phyloP scores from a whole-genome alignment of 2,113 vertebrate species.

The Alethe diademata region DNA sequence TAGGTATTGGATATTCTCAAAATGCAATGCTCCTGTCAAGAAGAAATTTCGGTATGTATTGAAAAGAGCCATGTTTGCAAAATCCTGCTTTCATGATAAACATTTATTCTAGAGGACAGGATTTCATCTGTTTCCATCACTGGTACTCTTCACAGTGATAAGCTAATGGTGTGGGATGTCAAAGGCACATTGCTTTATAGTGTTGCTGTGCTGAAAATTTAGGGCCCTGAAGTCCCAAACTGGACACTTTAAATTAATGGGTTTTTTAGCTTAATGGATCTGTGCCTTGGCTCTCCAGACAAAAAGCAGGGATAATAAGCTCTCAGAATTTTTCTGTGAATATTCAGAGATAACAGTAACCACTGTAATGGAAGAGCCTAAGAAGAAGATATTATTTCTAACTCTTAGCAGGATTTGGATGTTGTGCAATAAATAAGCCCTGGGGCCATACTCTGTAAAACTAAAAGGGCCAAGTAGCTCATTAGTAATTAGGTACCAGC shows the following conservation, averaged over 20 bases:
- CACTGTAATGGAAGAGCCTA: not conserved
- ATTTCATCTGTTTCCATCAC: not conserved
- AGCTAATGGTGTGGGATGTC: not conserved
- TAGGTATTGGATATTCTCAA: not conserved
- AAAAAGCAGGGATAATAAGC: not conserved
- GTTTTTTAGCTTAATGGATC: not conserved
- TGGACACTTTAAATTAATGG: not conserved
- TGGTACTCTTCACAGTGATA: not conserved
- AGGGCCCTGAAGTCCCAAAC: not conserved
- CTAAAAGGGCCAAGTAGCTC: not conserved
- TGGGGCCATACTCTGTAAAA: not conserved
- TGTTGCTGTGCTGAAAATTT: not conserved
- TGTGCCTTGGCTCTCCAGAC: not conserved
- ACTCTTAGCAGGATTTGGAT: not conserved
- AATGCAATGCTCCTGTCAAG: not conserved
- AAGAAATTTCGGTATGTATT: not conserved
- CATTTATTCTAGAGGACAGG: not conserved
- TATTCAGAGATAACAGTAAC: not conserved
- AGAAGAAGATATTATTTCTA: not conserved
- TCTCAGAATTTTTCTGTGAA: not conserved
- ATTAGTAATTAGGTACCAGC: not conserved
- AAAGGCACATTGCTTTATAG: not conserved
- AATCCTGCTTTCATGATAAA: not conserved
- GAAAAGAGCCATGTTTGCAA: not conserved
- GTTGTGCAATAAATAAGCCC: not conserved